Evolutionary conservation across 2,888 invertebrate genomes (phyloP).

Genomic region (Escarpia spicata): DNA sequence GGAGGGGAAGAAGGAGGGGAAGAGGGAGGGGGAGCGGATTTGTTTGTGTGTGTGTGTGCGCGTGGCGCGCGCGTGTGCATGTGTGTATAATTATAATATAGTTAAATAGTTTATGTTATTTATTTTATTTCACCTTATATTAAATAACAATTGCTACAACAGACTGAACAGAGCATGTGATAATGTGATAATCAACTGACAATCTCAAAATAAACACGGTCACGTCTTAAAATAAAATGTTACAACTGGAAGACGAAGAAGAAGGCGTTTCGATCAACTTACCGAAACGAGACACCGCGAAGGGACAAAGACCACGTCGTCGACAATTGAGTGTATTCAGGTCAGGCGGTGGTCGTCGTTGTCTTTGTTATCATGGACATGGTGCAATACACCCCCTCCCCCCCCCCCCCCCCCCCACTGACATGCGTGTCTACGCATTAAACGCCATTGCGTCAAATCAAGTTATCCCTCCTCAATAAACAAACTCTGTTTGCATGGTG

Average conservation of each 20-base stretch:
- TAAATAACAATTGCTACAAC: too few relatives aligned
- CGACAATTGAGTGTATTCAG: not conserved
- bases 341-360: not conserved
- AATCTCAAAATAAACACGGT: too few relatives aligned
- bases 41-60: not conserved
- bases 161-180: too few relatives aligned
- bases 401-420: not conserved
- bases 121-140: too few relatives aligned
- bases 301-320: not conserved
- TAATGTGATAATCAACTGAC: too few relatives aligned
- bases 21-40: not conserved
- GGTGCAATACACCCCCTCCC: not conserved
- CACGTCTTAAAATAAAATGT: not conserved
- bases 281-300: not conserved
- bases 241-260: not conserved
- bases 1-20: not conserved
- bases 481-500: not conserved
- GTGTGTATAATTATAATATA: too few relatives aligned
- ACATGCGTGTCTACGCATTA: not conserved
- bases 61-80: not conserved
- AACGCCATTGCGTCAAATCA: not conserved
- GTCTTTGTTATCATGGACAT: not conserved
- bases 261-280: not conserved
- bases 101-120: too few relatives aligned
- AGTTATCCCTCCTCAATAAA: not conserved